Percentiles rank a stretch among this genome's conserved stretches.
phyloP scores from a whole-genome alignment of 2,797 vertebrate species.

The Tokudaia tokunoshimensis region DNA sequence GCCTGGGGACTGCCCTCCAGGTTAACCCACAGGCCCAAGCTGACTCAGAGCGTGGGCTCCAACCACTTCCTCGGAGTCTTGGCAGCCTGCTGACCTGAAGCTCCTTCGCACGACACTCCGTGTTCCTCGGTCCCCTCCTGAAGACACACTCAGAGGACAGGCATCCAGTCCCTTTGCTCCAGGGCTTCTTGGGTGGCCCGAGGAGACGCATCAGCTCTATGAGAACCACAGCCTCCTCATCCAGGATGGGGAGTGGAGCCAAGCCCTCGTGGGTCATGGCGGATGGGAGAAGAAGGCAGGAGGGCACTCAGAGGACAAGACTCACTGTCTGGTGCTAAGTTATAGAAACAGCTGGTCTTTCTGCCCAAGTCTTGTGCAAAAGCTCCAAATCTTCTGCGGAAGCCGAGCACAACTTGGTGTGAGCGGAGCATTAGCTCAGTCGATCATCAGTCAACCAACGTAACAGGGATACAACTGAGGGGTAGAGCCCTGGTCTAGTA shows the following conservation, averaged over 20 bases:
- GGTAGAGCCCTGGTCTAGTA: too few species aligned
- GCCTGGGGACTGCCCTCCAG: background rate
- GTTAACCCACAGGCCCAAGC: background rate
- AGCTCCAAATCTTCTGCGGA: background rate
- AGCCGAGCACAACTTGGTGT: background rate
- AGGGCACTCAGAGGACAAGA: background rate
- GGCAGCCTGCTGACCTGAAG: background rate
- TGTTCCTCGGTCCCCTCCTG: background rate
- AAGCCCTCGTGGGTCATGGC: background rate
- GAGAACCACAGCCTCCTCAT: background rate
- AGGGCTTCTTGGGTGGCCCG: slow-evolving; percentile 53
- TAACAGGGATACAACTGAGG: background rate
- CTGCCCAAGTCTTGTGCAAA: background rate
- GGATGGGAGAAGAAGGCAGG: background rate
- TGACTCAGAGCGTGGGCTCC: slow-evolving; percentile 13
- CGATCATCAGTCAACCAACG: background rate
- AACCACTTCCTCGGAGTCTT: slow-evolving; percentile 38
- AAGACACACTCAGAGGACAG: background rate
- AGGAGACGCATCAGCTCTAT: background rate
- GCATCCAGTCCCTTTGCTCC: background rate
- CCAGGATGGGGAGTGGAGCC: background rate
- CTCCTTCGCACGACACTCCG: background rate
- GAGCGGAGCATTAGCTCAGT: background rate
- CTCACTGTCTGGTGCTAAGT: background rate
- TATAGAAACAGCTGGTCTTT: background rate